phyloP scores from a whole-genome alignment of 1,140 invertebrate species.

The Pseudomyrmex cubaensis region DNA sequence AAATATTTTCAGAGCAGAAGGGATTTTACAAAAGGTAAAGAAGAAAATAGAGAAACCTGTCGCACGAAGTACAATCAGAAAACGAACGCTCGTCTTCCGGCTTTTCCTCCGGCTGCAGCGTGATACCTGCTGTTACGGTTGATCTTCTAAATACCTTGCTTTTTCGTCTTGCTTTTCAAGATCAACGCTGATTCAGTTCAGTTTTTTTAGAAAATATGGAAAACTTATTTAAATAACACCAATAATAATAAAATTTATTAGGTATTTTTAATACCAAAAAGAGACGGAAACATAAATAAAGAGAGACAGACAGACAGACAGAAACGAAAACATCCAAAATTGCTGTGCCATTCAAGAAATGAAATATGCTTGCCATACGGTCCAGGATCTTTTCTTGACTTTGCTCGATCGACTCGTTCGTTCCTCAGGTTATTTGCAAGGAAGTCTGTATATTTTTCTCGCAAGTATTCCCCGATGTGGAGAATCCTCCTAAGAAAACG shows the following conservation, averaged over 20 bases:
- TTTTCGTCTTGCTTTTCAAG: too few relatives aligned
- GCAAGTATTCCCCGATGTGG: not conserved
- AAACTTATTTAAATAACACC: too few relatives aligned
- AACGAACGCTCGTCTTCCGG: constrained; percentile 57
- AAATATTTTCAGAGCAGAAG: constrained; percentile 58
- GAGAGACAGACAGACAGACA: too few relatives aligned
- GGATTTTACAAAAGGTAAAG: too few relatives aligned
- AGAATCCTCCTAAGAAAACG: not conserved
- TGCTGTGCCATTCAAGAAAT: constrained; percentile 72
- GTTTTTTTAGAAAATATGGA: too few relatives aligned
- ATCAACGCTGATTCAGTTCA: too few relatives aligned
- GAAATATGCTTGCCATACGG: constrained; percentile 85
- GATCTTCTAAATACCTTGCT: not conserved
- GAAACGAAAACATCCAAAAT: not conserved
- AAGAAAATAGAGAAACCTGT: constrained; percentile 14
- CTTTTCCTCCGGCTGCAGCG: constrained; percentile 50
- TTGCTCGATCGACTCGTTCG: constrained; percentile 67
- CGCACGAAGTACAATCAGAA: constrained; percentile 35
- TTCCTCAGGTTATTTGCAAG: constrained; percentile 36
- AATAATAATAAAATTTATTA: too few relatives aligned
- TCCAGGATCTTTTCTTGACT: constrained; percentile 72
- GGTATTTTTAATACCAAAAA: too few relatives aligned
- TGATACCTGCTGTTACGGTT: constrained; percentile 52
- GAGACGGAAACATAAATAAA: too few relatives aligned
- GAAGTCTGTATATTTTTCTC: constrained; percentile 38